Conservation (phyloP, 2,888 invertebrate species). For the Microctonus aethiopoides region DNA sequence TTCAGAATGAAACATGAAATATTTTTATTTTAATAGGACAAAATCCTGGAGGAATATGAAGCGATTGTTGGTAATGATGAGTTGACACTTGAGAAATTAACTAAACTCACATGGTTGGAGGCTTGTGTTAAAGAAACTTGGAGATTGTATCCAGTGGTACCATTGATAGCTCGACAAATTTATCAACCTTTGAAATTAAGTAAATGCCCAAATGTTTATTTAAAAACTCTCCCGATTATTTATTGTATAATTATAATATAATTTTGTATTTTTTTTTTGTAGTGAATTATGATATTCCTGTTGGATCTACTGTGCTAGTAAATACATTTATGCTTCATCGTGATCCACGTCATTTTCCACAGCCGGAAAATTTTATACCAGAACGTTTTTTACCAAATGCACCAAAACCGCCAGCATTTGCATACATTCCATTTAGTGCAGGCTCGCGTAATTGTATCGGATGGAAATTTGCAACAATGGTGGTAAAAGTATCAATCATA, state of each 20-base stretch:
- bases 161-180: conserved; percentile 60
- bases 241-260: conserved; percentile 4
- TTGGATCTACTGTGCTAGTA: conserved; percentile 60
- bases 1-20: neutral
- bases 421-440: conserved; percentile 67
- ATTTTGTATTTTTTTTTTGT: conserved; percentile 31
- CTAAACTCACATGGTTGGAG: conserved; percentile 58
- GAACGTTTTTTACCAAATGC: conserved; percentile 69
- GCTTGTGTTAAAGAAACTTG: conserved; percentile 61
- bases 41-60: conserved; percentile 55
- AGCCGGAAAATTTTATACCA: conserved; percentile 69
- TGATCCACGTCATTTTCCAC: conserved; percentile 67
- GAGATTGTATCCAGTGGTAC: conserved; percentile 59
- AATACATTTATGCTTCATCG: conserved; percentile 66
- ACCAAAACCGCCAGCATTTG: conserved; percentile 61
- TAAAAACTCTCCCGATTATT: neutral
- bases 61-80: conserved; percentile 45
- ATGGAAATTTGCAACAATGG: conserved; percentile 63
- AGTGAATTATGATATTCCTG: conserved; percentile 60
- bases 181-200: conserved; percentile 58
- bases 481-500: conserved; percentile 64
- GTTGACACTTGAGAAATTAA: conserved; percentile 53
- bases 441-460: conserved; percentile 67
- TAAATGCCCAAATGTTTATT: conserved; percentile 42
- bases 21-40: conserved; percentile 43